Evolutionary conservation across 2,888 invertebrate genomes (phyloP).

Genomic region (Drosophila longiperda): DNA sequence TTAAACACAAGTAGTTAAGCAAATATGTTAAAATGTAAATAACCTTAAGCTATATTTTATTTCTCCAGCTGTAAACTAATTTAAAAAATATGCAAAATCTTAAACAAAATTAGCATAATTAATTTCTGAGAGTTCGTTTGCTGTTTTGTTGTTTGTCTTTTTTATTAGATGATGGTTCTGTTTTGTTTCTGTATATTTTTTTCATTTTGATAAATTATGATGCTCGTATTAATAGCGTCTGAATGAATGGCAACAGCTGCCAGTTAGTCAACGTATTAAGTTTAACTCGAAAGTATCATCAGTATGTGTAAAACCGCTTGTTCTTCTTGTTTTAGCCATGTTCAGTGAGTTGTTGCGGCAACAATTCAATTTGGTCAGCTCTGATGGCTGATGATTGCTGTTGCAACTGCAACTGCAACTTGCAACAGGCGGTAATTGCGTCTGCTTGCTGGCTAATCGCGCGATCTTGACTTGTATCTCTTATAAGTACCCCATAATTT

Average conservation of each 20-base stretch:
- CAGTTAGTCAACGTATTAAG: conserved; percentile 13
- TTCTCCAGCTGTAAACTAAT: conserved; percentile 11
- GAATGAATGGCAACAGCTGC: conserved; percentile 50
- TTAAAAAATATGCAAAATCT: conserved; percentile 10
- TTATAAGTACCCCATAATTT: conserved; percentile 75
- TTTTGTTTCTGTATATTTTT: neutral
- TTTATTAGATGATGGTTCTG: neutral
- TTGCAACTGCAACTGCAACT: conserved; percentile 6
- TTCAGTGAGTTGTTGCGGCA: conserved; percentile 46
- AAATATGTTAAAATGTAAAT: conserved; percentile 1
- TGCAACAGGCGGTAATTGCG: conserved; percentile 44
- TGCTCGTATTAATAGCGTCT: conserved; percentile 30
- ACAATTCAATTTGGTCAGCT: conserved; percentile 72
- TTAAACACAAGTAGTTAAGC: neutral
- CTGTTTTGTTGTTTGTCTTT: conserved; percentile 7
- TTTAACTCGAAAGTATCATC: conserved; percentile 28
- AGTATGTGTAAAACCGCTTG: conserved; percentile 21
- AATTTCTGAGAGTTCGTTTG: conserved; percentile 37
- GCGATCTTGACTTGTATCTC: conserved; percentile 67
- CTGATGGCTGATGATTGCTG: conserved; percentile 33
- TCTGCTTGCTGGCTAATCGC: conserved; percentile 57
- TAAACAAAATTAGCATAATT: conserved; percentile 58
- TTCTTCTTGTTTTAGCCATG: conserved; percentile 16
- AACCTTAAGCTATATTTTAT: neutral
- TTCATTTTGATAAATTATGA: conserved; percentile 51